Evolutionary conservation across 2,888 invertebrate genomes (phyloP).

Genomic region (Vannuccia rotundouncinata): DNA sequence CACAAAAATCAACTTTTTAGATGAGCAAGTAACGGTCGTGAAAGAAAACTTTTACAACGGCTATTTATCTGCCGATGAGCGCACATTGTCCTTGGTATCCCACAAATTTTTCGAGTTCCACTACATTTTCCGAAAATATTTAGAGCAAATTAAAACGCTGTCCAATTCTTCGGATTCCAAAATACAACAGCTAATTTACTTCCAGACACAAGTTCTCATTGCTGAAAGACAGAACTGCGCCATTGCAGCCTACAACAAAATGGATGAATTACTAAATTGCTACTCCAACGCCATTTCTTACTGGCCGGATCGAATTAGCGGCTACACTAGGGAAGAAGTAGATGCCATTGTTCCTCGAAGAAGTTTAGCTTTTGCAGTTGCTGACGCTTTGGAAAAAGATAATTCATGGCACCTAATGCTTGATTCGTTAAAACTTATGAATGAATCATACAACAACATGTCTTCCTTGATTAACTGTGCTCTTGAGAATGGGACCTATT

Average conservation of each 20-base stretch:
- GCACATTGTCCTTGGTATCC: neutral
- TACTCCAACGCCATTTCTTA: neutral
- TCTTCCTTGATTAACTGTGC: neutral
- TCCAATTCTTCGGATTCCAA: neutral
- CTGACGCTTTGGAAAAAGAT: neutral
- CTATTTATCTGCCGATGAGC: neutral
- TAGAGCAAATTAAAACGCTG: neutral
- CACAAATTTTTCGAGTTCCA: slow-evolving; percentile 13
- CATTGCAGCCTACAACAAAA: neutral
- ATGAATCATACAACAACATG: neutral
- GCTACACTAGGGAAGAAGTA: neutral
- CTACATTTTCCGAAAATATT: neutral
- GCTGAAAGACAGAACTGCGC: neutral
- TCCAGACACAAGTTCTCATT: neutral
- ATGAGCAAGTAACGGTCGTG: neutral
- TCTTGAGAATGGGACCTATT: neutral
- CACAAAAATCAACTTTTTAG: neutral
- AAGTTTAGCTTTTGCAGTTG: neutral
- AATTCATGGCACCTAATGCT: neutral
- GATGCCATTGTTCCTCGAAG: neutral
- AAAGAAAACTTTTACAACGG: neutral
- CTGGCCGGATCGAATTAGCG: neutral
- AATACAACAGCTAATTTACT: neutral
- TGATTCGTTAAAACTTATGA: neutral
- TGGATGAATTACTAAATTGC: neutral